A percentile compares a stretch with the other conserved stretches of the same genome.
Evolutionary conservation across 2,113 vertebrate species (phyloP).

Genomic region (Ciconia boyciana): DNA sequence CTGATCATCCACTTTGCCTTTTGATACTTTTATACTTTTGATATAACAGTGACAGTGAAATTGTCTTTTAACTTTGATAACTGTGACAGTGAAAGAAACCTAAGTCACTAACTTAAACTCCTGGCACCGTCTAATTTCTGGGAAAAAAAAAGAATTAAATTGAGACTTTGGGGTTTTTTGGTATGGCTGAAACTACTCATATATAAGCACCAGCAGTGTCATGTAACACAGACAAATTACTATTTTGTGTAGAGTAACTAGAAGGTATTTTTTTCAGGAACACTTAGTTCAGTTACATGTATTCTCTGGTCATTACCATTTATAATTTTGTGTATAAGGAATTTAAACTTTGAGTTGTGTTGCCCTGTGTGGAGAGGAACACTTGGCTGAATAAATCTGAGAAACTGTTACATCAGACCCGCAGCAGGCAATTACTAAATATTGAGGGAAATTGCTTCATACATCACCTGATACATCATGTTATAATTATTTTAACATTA

Average conservation of each 20-base stretch:
- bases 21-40: not conserved
- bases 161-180: not conserved
- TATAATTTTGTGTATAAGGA: not conserved
- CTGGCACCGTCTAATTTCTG: not conserved
- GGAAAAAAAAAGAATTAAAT: not conserved
- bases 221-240: not conserved
- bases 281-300: not conserved
- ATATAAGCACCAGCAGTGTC: not conserved
- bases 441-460: constrained; percentile 14
- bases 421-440: not conserved
- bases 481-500: not conserved
- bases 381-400: not conserved
- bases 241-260: not conserved
- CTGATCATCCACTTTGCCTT: not conserved
- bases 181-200: not conserved
- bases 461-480: not conserved
- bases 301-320: not conserved
- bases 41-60: not conserved
- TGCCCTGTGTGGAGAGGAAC: not conserved
- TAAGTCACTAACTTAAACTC: not conserved
- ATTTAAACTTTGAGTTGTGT: not conserved
- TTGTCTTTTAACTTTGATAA: not conserved
- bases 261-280: not conserved
- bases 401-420: not conserved
- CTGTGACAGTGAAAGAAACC: not conserved